Evolutionary conservation across 1,140 invertebrate genomes (phyloP), one percentile per base, ranked within the genome.

Genomic region (Papilio glaucus): DNA sequence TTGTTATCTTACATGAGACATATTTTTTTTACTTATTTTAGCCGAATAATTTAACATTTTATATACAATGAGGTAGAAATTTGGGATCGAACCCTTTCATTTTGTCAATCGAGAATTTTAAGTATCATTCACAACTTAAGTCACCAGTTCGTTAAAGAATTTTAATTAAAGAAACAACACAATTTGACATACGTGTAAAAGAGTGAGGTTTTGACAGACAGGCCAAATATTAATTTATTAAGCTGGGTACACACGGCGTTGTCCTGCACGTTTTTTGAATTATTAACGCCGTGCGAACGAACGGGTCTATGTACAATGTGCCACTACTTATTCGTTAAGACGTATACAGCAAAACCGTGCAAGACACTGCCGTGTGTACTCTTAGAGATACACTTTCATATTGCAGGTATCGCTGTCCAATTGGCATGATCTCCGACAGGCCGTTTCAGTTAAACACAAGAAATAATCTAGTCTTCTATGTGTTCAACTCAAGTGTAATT

Each of bases 61-160:
- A 92, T 91, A 77, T 90, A 91, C 87, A 91, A 90, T 92, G 90
- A 92, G 90, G 90, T 91, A 92, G 90, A 89, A 49, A 86, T 78
- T 70, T 77, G 86, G 87, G 87, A 79, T 79, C 71, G 69, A 72
- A 77, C 85, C 88, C 83, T 84, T 85, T 85, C 53, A 80, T 85
- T 89, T 86, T 85, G 83, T 85, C 77, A 85, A 84, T 82, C 86
- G 84, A 73, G 65, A 82, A 72, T 74, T 73, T 15, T 78, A 76
- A 49, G 49, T 57, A 57, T 53, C 18, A 9, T 10, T 49, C 6
- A 57, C 2, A 26, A 60, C 38, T 26, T 53, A 45, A 49, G 61
- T 39, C 26, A 60, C 15, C n/a, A 62, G 10, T n/a, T 69, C 33
- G 73, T 18, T 10, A 24, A 57, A 57, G n/a, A n/a, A n/a, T n/a